phyloP scores from a whole-genome alignment of 23 tunicate genomes.

The Styela plicata region DNA sequence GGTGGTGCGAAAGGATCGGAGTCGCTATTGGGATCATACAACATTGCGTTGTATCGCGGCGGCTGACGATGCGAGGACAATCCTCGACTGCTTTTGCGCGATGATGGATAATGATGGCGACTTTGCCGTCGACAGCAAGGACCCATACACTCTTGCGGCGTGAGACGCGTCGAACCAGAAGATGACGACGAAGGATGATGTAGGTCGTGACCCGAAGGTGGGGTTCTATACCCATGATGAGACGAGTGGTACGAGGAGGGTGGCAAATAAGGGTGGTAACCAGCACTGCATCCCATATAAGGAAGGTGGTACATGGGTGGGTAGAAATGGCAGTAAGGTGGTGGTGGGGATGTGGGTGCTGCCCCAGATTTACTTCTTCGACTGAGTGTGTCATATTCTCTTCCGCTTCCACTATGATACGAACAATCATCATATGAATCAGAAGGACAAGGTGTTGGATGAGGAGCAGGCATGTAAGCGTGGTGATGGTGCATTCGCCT shows the following conservation, averaged over 20 bases:
- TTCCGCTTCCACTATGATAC: conserved; percentile 3
- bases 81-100: conserved; percentile 18
- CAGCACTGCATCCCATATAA: conserved; percentile 13
- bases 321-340: conserved; percentile 65
- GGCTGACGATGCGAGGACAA: conserved; percentile 29
- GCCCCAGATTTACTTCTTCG: conserved; percentile 17
- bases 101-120: conserved; percentile 20
- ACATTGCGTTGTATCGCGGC: conserved; percentile 15
- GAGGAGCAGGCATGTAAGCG: conserved; percentile 40
- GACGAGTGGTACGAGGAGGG: conserved; percentile 23
- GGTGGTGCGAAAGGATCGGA: conserved; percentile 95
- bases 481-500: conserved; percentile 23
- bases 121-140: conserved; percentile 15
- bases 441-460: conserved; percentile 84
- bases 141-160: conserved; percentile 10
- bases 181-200: conserved; percentile 24
- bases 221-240: conserved; percentile 17
- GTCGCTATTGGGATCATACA: conserved; percentile 53
- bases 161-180: conserved; percentile 39
- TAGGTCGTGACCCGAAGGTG: conserved; percentile 4
- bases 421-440: conserved; percentile 64
- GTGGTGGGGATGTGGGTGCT: conserved; percentile 63
- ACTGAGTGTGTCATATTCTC: conserved; percentile 13
- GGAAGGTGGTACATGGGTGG: conserved; percentile 39
- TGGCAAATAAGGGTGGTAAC: conserved; percentile 19